Evolutionary conservation across 2,888 invertebrate species (phyloP).

Genomic region (Platycnemis pennipes): DNA sequence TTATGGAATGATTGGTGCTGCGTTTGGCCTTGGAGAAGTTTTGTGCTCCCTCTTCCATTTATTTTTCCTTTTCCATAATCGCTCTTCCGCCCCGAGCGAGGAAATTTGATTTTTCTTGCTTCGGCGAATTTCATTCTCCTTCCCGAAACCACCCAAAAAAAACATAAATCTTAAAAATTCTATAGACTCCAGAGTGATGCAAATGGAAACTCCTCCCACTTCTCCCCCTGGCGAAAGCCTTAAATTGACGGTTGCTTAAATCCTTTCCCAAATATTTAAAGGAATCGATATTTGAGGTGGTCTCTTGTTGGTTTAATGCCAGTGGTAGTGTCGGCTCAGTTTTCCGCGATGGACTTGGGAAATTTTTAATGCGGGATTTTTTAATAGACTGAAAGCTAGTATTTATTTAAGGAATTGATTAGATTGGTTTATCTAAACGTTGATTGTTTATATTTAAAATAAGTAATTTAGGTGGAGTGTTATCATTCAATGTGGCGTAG

Average conservation of each 20-base stretch:
- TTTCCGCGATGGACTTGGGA: too few relatives aligned
- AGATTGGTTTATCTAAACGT: too few relatives aligned
- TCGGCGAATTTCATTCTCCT: neutral
- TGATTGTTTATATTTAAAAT: too few relatives aligned
- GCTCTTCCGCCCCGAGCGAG: neutral
- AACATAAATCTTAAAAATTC: neutral
- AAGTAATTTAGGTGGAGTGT: too few relatives aligned
- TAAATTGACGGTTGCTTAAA: neutral
- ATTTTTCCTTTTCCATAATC: neutral
- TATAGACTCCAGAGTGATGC: neutral
- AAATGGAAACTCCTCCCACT: neutral
- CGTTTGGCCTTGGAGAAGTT: neutral
- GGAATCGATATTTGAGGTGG: neutral
- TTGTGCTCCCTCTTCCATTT: neutral
- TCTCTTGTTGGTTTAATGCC: too few relatives aligned
- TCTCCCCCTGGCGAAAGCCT: neutral
- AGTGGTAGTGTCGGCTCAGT: too few relatives aligned
- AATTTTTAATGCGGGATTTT: too few relatives aligned
- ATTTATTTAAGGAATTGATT: too few relatives aligned
- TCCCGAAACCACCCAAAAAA: neutral
- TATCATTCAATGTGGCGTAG: too few relatives aligned
- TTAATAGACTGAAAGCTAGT: too few relatives aligned
- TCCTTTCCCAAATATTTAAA: neutral
- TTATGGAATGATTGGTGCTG: neutral
- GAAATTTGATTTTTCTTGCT: slow-evolving; percentile 17